A percentile compares a stretch with the other conserved stretches of the same genome.
Conservation (phyloP, 1,140 invertebrate species). For the Rhopalosiphum maidis region DNA sequence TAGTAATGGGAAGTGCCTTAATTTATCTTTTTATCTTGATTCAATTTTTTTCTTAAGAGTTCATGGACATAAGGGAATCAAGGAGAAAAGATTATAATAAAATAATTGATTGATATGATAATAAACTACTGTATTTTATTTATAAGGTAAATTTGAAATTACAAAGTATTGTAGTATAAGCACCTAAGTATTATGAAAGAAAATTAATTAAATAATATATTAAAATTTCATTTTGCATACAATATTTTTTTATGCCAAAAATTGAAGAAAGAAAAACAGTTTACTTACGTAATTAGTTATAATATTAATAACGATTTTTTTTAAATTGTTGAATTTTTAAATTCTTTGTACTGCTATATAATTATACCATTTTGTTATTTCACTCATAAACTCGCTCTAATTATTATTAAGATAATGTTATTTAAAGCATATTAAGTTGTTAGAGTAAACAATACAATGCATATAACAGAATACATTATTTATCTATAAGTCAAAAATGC, state of each 20-base stretch:
- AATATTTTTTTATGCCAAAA: neutral
- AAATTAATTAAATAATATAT: slow-evolving; percentile 1
- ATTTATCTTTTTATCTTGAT: slow-evolving; percentile 4
- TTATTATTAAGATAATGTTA: neutral
- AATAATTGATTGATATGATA: neutral
- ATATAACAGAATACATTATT: neutral
- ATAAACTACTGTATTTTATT: neutral
- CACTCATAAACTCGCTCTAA: neutral
- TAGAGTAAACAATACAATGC: neutral
- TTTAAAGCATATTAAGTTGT: neutral
- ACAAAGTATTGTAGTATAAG: neutral
- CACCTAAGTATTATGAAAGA: neutral
- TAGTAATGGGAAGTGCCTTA: neutral
- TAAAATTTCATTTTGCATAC: neutral
- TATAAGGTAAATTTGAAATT: neutral
- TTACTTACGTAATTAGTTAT: neutral
- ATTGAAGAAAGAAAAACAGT: neutral
- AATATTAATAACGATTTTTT: neutral
- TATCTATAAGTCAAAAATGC: neutral
- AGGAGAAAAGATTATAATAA: neutral
- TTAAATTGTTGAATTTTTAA: neutral
- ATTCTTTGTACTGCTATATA: neutral
- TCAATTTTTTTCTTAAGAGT: neutral
- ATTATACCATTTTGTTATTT: neutral
- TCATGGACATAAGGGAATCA: neutral